Evolutionary conservation across 1,140 invertebrate species (phyloP).

Genomic region (Diuraphis noxia): DNA sequence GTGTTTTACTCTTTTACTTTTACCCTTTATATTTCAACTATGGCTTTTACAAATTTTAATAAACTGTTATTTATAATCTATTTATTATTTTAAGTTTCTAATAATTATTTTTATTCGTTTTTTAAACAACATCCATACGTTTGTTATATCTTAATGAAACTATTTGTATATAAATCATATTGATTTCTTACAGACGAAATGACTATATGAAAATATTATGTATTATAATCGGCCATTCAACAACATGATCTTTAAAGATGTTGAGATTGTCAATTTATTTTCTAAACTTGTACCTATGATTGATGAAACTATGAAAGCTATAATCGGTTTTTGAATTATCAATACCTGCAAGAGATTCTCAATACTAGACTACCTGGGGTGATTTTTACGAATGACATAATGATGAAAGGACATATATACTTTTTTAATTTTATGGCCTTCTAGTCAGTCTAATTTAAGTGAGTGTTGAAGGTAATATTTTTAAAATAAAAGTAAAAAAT

Average conservation of each 20-base stretch:
- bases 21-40: too few relatives aligned
- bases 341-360: slow-evolving; percentile 16
- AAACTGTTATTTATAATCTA: background rate
- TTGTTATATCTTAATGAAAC: background rate
- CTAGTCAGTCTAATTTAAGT: background rate
- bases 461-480: slow-evolving; percentile 37
- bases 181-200: background rate
- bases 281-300: slow-evolving; percentile 11
- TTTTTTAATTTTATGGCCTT: slow-evolving; percentile 38
- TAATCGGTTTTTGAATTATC: slow-evolving; percentile 21
- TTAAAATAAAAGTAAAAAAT: background rate
- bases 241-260: slow-evolving; percentile 10
- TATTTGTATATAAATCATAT: background rate
- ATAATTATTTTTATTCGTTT: background rate
- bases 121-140: background rate
- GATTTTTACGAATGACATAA: slow-evolving; percentile 46
- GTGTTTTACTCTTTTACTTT: background rate
- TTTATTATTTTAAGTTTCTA: background rate
- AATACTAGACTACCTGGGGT: slow-evolving; percentile 44
- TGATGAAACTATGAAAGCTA: slow-evolving; percentile 34
- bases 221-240: slow-evolving; percentile 24
- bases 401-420: background rate
- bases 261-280: slow-evolving; percentile 20
- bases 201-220: slow-evolving; percentile 8
- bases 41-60: background rate